phyloP scores from a whole-genome alignment of 2,888 invertebrate genomes.

The Epinotia ramella region DNA sequence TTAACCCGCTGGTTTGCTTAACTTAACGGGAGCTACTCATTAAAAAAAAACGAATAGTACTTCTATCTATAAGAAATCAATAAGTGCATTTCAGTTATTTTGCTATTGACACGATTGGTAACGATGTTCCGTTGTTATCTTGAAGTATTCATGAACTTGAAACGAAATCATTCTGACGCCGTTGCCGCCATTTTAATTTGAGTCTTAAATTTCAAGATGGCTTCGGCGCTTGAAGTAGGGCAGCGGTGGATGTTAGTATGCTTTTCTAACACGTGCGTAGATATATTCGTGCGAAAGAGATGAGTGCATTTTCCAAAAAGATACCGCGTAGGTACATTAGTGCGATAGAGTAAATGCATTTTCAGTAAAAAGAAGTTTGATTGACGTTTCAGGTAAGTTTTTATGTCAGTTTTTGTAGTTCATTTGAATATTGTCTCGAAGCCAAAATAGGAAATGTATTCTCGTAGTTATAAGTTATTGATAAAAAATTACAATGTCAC shows the following conservation, averaged over 20 bases:
- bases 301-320: not conserved
- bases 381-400: no score
- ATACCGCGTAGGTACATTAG: no score
- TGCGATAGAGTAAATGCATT: no score
- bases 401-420: no score
- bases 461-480: not conserved
- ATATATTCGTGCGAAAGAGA: not conserved
- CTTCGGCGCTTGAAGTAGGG: not conserved
- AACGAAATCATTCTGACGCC: not conserved
- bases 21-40: no score
- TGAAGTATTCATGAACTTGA: not conserved
- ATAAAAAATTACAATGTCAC: conserved; percentile 14
- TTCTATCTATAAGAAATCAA: no score
- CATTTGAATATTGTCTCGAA: not conserved
- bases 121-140: not conserved
- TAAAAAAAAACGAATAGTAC: no score
- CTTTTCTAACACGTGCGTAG: not conserved
- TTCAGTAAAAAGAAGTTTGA: no score
- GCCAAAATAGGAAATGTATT: not conserved
- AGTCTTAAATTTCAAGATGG: not conserved
- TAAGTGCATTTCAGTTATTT: no score
- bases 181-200: not conserved
- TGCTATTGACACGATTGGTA: not conserved
- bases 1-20: no score
- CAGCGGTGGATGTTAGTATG: not conserved